Evolutionary conservation across 2,888 invertebrate species (phyloP).

Genomic region (Herminia tarsipennalis): DNA sequence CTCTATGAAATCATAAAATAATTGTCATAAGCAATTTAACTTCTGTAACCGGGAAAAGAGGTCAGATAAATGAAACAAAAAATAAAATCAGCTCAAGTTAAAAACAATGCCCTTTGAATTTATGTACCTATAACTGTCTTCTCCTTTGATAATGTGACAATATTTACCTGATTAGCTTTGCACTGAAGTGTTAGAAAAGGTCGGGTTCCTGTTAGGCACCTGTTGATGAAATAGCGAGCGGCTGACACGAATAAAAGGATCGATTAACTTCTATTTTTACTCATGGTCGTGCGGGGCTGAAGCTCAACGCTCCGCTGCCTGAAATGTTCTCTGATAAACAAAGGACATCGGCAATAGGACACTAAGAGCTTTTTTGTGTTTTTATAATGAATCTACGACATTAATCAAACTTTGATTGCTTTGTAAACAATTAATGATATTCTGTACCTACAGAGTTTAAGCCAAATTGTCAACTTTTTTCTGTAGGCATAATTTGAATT

Average conservation of each 20-base stretch:
- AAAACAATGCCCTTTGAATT: background rate
- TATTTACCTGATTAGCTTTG: conserved; percentile 42
- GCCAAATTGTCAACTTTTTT: no score
- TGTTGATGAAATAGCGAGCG: conserved; percentile 62
- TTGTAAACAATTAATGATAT: background rate
- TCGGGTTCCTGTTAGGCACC: conserved; percentile 40
- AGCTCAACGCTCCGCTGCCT: conserved; percentile 55
- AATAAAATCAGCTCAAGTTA: no score
- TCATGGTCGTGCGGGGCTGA: conserved; percentile 60
- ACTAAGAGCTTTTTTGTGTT: conserved; percentile 55
- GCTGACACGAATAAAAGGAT: conserved; percentile 81
- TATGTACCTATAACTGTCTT: background rate
- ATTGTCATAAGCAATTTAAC: conserved; percentile 1
- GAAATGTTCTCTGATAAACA: conserved; percentile 57
- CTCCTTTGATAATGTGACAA: conserved; percentile 11
- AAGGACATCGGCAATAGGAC: conserved; percentile 52
- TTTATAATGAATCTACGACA: conserved; percentile 5
- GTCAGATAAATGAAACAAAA: no score
- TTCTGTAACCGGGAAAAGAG: no score
- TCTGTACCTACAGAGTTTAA: no score
- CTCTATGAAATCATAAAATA: conserved; percentile 1
- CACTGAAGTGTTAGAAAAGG: conserved; percentile 40
- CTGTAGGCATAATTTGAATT: no score
- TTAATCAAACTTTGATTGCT: conserved; percentile 8
- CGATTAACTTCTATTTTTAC: conserved; percentile 84